These are phyloP conservation scores for Prionailurus bengalensis DNA, from an alignment of 2,113 vertebrate genomes.

Conservation along the genomic window DNA sequence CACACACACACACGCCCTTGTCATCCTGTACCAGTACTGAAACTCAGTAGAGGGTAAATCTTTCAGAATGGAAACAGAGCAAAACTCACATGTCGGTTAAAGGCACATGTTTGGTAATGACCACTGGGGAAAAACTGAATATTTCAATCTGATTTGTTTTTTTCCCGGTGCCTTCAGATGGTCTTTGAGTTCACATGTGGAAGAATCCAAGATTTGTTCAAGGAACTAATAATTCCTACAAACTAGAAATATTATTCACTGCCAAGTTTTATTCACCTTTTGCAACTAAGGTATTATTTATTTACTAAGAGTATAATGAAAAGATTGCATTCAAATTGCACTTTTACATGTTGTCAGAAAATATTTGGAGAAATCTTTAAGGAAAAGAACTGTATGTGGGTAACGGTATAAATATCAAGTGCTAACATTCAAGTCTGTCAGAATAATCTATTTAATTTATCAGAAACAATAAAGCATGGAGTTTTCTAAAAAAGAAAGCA, in stretches of 20 bases:
- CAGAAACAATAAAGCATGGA: slow-evolving; percentile 14
- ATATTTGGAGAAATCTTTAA: slow-evolving; percentile 58
- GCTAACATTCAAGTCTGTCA: slow-evolving; percentile 2
- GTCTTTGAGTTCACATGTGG: background rate
- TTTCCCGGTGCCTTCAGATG: background rate
- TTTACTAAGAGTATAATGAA: slow-evolving; percentile 5
- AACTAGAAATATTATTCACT: background rate
- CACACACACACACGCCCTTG: background rate
- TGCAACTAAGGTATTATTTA: background rate
- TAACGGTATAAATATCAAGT: slow-evolving; percentile 10
- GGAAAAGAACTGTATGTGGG: background rate
- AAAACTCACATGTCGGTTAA: background rate
- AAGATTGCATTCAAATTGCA: background rate
- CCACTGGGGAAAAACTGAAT: background rate
- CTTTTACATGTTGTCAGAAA: slow-evolving; percentile 31
- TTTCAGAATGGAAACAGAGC: background rate
- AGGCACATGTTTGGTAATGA: background rate
- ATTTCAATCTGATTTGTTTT: background rate
- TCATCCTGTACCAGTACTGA: background rate
- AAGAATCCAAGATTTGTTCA: background rate
- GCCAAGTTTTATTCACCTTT: background rate
- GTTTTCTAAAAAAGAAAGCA: background rate
- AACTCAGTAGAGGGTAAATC: background rate
- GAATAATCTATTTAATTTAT: slow-evolving; percentile 53
- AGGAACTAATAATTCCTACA: slow-evolving; percentile 11